These are phyloP conservation scores for Pogonomyrmex californicus DNA, from an alignment of 1,140 invertebrate species.

Conservation along the genomic window DNA sequence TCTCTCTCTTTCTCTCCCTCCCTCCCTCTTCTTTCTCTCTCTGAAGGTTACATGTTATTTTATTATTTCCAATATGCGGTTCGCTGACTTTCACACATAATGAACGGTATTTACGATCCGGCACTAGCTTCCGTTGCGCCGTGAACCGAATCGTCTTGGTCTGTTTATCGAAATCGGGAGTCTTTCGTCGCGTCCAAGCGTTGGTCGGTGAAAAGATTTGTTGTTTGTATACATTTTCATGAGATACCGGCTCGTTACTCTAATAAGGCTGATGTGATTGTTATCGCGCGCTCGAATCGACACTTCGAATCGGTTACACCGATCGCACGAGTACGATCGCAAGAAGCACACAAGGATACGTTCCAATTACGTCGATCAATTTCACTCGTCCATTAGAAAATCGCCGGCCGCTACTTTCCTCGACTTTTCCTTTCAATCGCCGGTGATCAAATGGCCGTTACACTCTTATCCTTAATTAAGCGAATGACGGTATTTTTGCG, in stretches of 20 bases:
- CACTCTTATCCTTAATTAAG: constrained; percentile 31
- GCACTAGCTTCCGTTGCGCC: background rate
- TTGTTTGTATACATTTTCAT: constrained; percentile 11
- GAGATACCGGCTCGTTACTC: constrained; percentile 1
- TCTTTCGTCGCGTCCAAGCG: background rate
- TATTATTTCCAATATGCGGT: constrained; percentile 32
- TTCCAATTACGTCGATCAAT: constrained; percentile 55
- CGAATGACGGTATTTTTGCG: background rate
- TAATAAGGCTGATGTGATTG: constrained; percentile 37
- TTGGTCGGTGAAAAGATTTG: background rate
- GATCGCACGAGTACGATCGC: background rate
- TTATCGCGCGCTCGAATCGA: constrained; percentile 19
- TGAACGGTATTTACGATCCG: constrained; percentile 16
- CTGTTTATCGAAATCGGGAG: constrained; percentile 2
- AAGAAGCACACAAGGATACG: constrained; percentile 15
- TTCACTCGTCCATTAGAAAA: constrained; percentile 55
- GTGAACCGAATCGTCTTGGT: background rate
- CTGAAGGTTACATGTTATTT: constrained; percentile 32
- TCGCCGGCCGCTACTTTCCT: constrained; percentile 14
- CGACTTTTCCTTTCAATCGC: constrained; percentile 26
- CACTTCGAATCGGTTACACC: constrained; percentile 19
- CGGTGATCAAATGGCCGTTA: background rate
- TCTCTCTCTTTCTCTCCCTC: background rate
- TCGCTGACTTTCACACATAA: constrained; percentile 37
- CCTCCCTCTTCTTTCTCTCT: background rate